Conservation (phyloP, 2,888 invertebrate genomes). For the Cryptus viduatorius region DNA sequence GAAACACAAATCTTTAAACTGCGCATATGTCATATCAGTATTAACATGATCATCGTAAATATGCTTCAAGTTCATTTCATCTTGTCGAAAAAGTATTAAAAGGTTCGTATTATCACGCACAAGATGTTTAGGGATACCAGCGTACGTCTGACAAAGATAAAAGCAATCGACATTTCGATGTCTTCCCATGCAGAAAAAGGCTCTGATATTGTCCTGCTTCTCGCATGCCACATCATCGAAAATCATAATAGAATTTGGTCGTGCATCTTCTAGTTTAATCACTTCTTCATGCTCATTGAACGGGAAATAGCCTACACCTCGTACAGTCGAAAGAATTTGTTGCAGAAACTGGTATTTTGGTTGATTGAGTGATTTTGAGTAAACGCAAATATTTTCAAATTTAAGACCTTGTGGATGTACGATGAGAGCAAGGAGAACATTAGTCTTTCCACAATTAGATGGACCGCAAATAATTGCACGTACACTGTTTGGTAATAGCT, state of each 20-base stretch:
- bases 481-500: constrained; percentile 19
- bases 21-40: constrained; percentile 67
- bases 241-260: not conserved
- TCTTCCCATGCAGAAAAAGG: no score
- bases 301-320: no score
- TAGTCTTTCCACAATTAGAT: constrained; percentile 69
- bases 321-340: no score
- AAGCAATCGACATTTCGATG: constrained; percentile 65
- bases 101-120: constrained; percentile 71
- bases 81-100: constrained; percentile 70
- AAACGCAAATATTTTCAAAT: constrained; percentile 69
- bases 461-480: not conserved
- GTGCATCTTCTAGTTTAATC: no score
- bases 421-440: constrained; percentile 63
- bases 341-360: no score
- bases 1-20: constrained; percentile 68
- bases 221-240: no score
- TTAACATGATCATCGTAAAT: constrained; percentile 72
- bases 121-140: constrained; percentile 71
- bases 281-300: no score
- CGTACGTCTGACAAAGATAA: constrained; percentile 71
- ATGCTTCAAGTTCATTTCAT: constrained; percentile 72
- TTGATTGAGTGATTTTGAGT: constrained; percentile 77
- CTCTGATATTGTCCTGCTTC: no score
- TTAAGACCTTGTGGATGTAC: constrained; percentile 51